Conservation (phyloP, 2,888 invertebrate genomes). For the Drosophila quinaria region DNA sequence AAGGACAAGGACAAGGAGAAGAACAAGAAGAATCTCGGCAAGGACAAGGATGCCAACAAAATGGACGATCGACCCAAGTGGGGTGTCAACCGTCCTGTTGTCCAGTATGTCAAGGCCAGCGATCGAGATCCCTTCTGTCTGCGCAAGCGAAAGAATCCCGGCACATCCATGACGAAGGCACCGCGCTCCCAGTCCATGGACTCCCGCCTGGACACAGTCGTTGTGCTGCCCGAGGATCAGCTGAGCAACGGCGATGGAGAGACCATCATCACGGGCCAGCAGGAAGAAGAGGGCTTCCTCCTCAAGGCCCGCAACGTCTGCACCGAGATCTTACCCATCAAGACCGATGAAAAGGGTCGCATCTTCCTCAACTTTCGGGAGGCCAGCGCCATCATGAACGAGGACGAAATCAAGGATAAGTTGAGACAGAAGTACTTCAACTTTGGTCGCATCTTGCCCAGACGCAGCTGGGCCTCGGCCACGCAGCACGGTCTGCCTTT, state of each 20-base stretch:
- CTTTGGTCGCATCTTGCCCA: slow-evolving; percentile 83
- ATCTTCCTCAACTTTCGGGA: slow-evolving; percentile 85
- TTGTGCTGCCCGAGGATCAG: slow-evolving; percentile 47
- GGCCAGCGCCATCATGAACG: slow-evolving; percentile 85
- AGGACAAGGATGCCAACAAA: slow-evolving; percentile 73
- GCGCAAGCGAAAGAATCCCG: slow-evolving; percentile 87
- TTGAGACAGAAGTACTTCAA: slow-evolving; percentile 84
- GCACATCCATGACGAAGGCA: slow-evolving; percentile 85
- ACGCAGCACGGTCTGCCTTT: slow-evolving; percentile 81
- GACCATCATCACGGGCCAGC: slow-evolving; percentile 17
- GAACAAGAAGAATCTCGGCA: slow-evolving; percentile 62
- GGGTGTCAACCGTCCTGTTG: slow-evolving; percentile 92
- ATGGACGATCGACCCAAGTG: slow-evolving; percentile 90
- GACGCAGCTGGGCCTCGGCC: slow-evolving; percentile 84
- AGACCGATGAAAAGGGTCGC: slow-evolving; percentile 85
- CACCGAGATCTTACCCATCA: slow-evolving; percentile 85
- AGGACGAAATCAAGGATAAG: slow-evolving; percentile 85
- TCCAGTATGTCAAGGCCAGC: slow-evolving; percentile 94
- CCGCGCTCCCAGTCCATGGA: slow-evolving; percentile 86
- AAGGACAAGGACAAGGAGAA: slow-evolving; percentile 78
- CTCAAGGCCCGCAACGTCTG: slow-evolving; percentile 85
- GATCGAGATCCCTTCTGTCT: slow-evolving; percentile 94
- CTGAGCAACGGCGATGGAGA: slow-evolving; percentile 36
- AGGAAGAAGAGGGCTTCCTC: slow-evolving; percentile 82
- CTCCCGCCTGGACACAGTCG: slow-evolving; percentile 76